Evolutionary conservation across 1,140 invertebrate genomes (phyloP).

Genomic region (Orussus abietinus): DNA sequence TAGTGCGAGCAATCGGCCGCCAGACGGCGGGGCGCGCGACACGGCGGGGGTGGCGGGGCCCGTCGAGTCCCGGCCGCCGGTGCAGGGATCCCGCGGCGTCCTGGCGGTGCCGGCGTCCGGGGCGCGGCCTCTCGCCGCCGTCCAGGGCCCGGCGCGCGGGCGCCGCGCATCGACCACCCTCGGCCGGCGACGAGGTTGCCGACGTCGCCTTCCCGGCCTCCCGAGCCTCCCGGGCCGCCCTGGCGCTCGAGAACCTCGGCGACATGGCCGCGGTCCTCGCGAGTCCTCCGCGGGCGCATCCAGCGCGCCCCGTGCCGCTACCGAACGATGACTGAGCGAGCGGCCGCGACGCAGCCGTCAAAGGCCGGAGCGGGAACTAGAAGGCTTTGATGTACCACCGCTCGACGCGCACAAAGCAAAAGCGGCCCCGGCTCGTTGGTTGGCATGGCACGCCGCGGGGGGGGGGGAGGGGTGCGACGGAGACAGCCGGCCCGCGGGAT

Average conservation of each 20-base stretch:
- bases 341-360: constrained; percentile 48
- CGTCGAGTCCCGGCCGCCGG: no score
- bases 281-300: constrained; percentile 27
- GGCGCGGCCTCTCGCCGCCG: no score
- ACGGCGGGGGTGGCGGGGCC: no score
- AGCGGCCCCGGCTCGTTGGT: constrained; percentile 43
- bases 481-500: no score
- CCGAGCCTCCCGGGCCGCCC: neutral
- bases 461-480: constrained; percentile 23
- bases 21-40: no score
- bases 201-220: no score
- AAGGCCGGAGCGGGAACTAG: constrained; percentile 49
- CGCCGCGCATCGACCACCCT: constrained; percentile 40
- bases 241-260: constrained; percentile 6
- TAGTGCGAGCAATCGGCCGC: no score
- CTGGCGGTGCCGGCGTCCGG: no score
- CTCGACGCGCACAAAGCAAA: constrained; percentile 51
- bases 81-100: no score
- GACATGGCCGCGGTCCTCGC: constrained; percentile 15
- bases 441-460: constrained; percentile 34
- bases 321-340: constrained; percentile 50
- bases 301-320: constrained; percentile 39
- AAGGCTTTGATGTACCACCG: constrained; percentile 52
- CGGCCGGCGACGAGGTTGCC: constrained; percentile 2
- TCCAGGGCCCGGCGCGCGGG: constrained; percentile 40